A percentile compares a stretch with the other conserved stretches of the same genome.
Evolutionary conservation across 2,888 invertebrate genomes (phyloP).

Genomic region (Scelioninae gen. 2): DNA sequence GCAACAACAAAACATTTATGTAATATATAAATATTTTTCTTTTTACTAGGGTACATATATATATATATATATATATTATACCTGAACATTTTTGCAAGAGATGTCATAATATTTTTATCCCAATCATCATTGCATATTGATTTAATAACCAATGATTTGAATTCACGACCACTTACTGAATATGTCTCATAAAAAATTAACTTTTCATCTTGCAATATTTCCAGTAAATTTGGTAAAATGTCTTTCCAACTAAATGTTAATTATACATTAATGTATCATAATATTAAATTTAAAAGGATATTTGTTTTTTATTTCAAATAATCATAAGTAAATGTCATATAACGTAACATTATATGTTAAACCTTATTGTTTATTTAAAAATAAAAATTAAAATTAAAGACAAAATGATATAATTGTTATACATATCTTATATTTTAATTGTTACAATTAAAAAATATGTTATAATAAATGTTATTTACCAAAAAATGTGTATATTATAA

Average conservation of each 20-base stretch:
- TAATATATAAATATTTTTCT: constrained; percentile 5
- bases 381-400: neutral
- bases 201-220: constrained; percentile 77
- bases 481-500: too few relatives aligned
- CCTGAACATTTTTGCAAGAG: constrained; percentile 83
- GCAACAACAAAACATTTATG: too few relatives aligned
- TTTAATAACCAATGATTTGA: constrained; percentile 79
- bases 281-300: neutral
- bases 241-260: constrained; percentile 80
- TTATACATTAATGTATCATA: too few relatives aligned
- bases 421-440: too few relatives aligned
- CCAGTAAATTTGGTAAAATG: constrained; percentile 80
- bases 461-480: too few relatives aligned
- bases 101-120: constrained; percentile 79
- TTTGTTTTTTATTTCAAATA: too few relatives aligned
- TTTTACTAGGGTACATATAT: too few relatives aligned
- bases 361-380: too few relatives aligned
- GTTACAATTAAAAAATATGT: too few relatives aligned
- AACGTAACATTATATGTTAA: too few relatives aligned
- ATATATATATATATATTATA: too few relatives aligned
- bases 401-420: neutral
- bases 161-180: constrained; percentile 79
- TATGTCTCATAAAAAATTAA: constrained; percentile 78
- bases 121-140: constrained; percentile 80
- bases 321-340: too few relatives aligned